Base-by-base conservation (phyloP, 2,888 invertebrate species). In the Thymelicus sylvestris region DNA sequence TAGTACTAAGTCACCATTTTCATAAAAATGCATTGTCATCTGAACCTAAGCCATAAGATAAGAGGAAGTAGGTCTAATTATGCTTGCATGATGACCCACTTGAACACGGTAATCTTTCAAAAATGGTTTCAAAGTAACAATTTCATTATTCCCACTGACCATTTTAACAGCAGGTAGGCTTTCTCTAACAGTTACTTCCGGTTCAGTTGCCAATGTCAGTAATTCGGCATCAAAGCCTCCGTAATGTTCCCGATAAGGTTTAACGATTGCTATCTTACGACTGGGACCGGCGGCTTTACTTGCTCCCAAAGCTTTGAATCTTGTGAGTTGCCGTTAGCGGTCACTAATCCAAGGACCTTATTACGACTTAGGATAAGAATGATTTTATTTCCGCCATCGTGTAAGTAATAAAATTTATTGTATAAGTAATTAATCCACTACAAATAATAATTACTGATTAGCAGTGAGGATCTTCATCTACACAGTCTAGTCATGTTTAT, bases 241-340 rank as follows among this genome's bases (percentile, higher is more conserved):
- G 24, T 8, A 55, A 55, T 24, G 55, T 55, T 55, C 55, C 55
- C 24, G 55, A 55, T 55, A 55, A 55, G 55, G 55, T 24, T 55
- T 55, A 55, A 55, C 55, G 55, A 55, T 55, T 55, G 24, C 24
- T 55, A 55, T 55, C 55, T 55, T 24, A 55, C 55, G 55, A 55
- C 55, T 55, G 55, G 55, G 55, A 15, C 19, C 10, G 24, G 10
- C 24, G 55, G 10, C 24, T 55, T 55, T 10, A 55, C 24, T 55
- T 55, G 55, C 19, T 15, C 19, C 12, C 24, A 55, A 55, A 55
- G 55, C 55, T 19, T 24, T 8, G 24, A 24, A 55, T 55, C 55
- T 24, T 24, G 12, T 55, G 24, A 24, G 55, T 19, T 52, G 52
- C 55, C 24, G 7, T 50, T 50, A 50, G 55, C 55, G 55, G 55